Evolutionary conservation across 1,140 invertebrate species (phyloP).

Genomic region (Drosophila ananassae): DNA sequence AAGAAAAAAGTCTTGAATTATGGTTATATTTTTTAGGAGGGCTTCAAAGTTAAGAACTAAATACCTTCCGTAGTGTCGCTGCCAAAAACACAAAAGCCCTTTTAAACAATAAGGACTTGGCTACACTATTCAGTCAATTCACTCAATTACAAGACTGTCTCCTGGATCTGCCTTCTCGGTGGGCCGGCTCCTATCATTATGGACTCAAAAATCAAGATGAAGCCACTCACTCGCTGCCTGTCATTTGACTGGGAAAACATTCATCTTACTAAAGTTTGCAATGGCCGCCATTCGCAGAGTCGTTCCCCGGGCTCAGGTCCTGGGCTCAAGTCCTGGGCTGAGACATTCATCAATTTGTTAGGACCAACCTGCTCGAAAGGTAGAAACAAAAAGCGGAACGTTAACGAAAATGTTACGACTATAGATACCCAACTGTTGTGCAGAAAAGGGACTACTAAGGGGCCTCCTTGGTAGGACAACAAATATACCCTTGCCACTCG

Average conservation of each 20-base stretch:
- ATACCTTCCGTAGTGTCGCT: neutral
- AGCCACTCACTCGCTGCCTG: slow-evolving; percentile 65
- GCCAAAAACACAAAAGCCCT: neutral
- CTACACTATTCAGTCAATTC: slow-evolving; percentile 43
- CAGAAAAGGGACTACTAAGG: neutral
- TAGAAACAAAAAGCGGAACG: slow-evolving; percentile 23
- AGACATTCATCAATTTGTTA: slow-evolving; percentile 77
- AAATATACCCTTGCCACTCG: neutral
- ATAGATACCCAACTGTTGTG: neutral
- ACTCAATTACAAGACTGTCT: slow-evolving; percentile 60
- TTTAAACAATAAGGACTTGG: neutral
- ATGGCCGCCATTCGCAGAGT: slow-evolving; percentile 14
- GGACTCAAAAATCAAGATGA: slow-evolving; percentile 76
- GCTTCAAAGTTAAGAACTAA: neutral
- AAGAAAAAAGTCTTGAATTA: neutral
- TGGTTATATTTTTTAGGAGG: too few relatives aligned
- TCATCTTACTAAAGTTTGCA: slow-evolving; percentile 74
- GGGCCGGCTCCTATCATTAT: slow-evolving; percentile 64
- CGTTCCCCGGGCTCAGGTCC: slow-evolving; percentile 12
- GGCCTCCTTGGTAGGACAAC: neutral
- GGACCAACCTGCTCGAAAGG: slow-evolving; percentile 17
- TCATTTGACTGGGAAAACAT: slow-evolving; percentile 73
- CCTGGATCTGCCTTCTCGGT: slow-evolving; percentile 1
- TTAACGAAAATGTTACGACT: neutral
- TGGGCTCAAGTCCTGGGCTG: slow-evolving; percentile 26